These are phyloP conservation scores for Hydriomena furcata DNA, from an alignment of 2,888 invertebrate species.

Conservation along the genomic window DNA sequence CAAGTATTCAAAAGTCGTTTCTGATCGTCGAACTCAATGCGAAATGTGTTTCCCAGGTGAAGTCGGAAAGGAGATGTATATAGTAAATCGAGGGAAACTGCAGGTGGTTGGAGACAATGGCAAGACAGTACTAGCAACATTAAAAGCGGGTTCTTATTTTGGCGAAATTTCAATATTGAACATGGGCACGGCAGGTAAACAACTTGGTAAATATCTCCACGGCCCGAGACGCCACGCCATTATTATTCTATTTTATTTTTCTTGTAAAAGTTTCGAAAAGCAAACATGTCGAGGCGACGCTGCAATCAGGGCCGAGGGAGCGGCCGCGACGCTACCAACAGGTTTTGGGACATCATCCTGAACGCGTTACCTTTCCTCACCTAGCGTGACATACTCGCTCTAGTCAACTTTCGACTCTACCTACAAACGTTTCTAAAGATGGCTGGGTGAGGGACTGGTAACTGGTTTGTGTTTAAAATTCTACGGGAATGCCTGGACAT, in stretches of 20 bases:
- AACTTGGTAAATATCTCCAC: constrained; percentile 95
- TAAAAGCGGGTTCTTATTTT: constrained; percentile 99
- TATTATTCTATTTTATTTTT: constrained; percentile 70
- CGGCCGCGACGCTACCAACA: constrained; percentile 75
- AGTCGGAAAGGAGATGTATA: constrained; percentile 99
- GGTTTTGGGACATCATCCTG: constrained; percentile 77
- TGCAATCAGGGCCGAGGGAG: constrained; percentile 82
- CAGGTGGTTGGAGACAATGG: constrained; percentile 98
- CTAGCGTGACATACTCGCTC: not conserved
- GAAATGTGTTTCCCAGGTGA: constrained; percentile 88
- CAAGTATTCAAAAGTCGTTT: constrained; percentile 1
- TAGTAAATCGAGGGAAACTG: constrained; percentile 97
- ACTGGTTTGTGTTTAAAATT: constrained; percentile 52
- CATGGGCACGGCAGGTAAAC: constrained; percentile 99
- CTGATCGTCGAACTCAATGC: constrained; percentile 1
- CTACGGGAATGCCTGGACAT: constrained; percentile 66
- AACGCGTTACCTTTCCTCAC: constrained; percentile 32
- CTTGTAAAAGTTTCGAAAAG: constrained; percentile 74
- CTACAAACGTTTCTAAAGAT: constrained; percentile 13
- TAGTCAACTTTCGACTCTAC: constrained; percentile 6
- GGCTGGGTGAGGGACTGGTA: constrained; percentile 52
- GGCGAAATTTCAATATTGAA: constrained; percentile 99
- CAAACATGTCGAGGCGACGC: constrained; percentile 81
- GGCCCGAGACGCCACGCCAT: constrained; percentile 84
- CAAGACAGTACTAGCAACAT: constrained; percentile 97